Conservation (phyloP, 2,888 invertebrate genomes). For the Entomobrya multifasciata region DNA sequence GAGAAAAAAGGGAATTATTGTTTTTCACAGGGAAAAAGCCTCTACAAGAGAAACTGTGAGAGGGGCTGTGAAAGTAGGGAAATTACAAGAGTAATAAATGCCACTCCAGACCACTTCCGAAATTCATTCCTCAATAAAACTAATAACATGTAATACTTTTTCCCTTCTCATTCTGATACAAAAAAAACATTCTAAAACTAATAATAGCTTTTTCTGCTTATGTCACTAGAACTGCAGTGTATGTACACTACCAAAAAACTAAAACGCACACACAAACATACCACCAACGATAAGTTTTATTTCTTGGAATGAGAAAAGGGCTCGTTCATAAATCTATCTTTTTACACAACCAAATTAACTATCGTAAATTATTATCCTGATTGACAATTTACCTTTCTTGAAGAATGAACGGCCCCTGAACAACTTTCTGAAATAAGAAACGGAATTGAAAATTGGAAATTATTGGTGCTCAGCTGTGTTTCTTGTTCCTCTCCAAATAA, state of each 20-base stretch:
- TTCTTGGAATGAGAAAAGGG: too few relatives aligned
- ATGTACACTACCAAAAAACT: too few relatives aligned
- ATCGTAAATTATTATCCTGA: too few relatives aligned
- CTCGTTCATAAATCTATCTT: too few relatives aligned
- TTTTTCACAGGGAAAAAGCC: neutral
- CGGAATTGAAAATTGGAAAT: too few relatives aligned
- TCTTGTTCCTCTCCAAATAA: neutral
- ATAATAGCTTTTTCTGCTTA: slow-evolving; percentile 6
- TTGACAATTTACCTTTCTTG: neutral
- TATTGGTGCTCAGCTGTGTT: slow-evolving; percentile 2
- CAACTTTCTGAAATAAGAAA: too few relatives aligned
- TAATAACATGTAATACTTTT: slow-evolving; percentile 22
- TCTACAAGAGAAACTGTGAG: neutral
- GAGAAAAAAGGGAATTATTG: neutral
- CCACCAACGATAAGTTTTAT: too few relatives aligned
- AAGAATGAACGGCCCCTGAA: neutral
- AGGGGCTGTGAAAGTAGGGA: slow-evolving; percentile 9
- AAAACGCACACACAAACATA: neutral
- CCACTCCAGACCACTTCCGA: slow-evolving; percentile 55
- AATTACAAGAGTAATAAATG: slow-evolving; percentile 48
- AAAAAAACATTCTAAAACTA: neutral
- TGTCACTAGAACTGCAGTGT: too few relatives aligned
- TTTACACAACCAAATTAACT: too few relatives aligned
- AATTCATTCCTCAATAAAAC: slow-evolving; percentile 54
- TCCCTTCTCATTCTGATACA: neutral